These are phyloP conservation scores for Lepilemur septentrionalis DNA, from an alignment of 2,797 vertebrate genomes.

Conservation along the genomic window DNA sequence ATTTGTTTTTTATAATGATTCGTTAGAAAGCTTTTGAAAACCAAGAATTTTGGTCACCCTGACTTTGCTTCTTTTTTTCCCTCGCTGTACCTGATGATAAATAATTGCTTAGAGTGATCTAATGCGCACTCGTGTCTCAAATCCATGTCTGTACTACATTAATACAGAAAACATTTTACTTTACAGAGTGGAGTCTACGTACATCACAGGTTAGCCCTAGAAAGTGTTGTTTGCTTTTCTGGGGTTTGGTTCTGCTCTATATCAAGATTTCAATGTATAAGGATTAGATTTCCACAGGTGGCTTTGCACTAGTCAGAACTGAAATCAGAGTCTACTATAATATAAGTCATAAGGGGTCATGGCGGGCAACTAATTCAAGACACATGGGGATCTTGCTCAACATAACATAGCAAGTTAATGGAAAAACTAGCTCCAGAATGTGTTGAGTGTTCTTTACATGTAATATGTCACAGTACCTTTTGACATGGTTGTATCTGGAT, in stretches of 20 bases:
- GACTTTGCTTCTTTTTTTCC: constrained; percentile 8
- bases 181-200: neutral
- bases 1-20: constrained; percentile 20
- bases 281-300: constrained; percentile 23
- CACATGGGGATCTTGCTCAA: neutral
- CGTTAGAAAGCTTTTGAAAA: constrained; percentile 32
- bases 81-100: constrained; percentile 16
- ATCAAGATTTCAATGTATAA: constrained; percentile 39
- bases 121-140: neutral
- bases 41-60: neutral
- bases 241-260: constrained; percentile 34
- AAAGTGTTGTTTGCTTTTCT: neutral
- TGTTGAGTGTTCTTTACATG: neutral
- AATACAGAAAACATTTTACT: neutral
- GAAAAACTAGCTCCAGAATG: neutral
- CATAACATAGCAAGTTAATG: neutral
- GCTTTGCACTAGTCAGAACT: constrained; percentile 6
- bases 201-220: neutral
- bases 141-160: neutral
- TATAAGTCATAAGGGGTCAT: neutral
- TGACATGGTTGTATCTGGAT: neutral
- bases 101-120: neutral
- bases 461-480: neutral
- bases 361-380: constrained; percentile 39
- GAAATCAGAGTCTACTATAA: constrained; percentile 22